These are phyloP conservation scores for Gobio gobio DNA, from an alignment of 2,113 vertebrate species.

Conservation along the genomic window DNA sequence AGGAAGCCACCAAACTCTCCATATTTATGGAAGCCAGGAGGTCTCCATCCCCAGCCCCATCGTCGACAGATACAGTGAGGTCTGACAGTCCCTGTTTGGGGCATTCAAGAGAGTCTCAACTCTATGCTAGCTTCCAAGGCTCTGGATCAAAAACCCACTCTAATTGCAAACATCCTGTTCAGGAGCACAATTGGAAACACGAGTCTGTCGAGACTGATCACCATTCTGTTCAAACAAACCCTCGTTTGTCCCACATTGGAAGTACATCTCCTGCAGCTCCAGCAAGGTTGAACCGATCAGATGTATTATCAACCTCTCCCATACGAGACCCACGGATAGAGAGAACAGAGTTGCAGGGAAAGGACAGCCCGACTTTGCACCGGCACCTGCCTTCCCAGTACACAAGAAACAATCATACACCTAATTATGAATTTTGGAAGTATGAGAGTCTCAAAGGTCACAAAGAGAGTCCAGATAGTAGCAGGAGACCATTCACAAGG, in stretches of 20 bases:
- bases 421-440: constrained; percentile 36
- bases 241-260: constrained; percentile 47
- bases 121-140: constrained; percentile 35
- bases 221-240: constrained; percentile 51
- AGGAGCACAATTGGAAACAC: constrained; percentile 45
- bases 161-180: constrained; percentile 41
- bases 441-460: constrained; percentile 24
- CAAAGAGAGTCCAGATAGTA: constrained; percentile 54
- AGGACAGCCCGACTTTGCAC: constrained; percentile 51
- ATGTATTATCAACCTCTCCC: constrained; percentile 54
- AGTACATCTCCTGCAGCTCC: constrained; percentile 49
- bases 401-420: constrained; percentile 50
- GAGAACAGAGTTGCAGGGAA: constrained; percentile 13
- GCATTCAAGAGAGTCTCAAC: constrained; percentile 47
- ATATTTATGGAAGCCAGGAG: constrained; percentile 59
- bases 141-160: constrained; percentile 32
- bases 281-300: constrained; percentile 43
- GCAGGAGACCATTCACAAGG: constrained; percentile 36
- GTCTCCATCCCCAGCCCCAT: constrained; percentile 64
- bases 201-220: constrained; percentile 27
- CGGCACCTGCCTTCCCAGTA: constrained; percentile 62
- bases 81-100: constrained; percentile 61
- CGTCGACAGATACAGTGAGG: constrained; percentile 54
- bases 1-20: constrained; percentile 67
- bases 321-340: constrained; percentile 58